Base-by-base conservation (phyloP, 2,888 invertebrate genomes). In the Hipparchia sbordonii region DNA sequence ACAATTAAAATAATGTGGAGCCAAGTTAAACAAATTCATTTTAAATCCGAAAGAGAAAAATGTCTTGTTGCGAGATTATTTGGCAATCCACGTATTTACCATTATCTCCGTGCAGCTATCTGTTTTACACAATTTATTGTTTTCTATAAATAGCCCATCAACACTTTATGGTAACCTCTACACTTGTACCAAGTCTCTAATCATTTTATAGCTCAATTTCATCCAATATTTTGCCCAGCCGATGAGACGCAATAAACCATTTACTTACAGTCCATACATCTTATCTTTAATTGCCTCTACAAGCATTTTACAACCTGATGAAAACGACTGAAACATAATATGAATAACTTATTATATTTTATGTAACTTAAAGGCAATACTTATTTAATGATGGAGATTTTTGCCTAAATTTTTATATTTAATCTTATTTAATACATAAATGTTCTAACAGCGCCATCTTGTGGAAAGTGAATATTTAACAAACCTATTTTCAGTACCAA, bases 151-250 rank as follows among this genome's bases (percentile, higher is more conserved):
- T 51, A 51, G 46, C 23, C 33, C 23, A 51, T 65, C 10, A 23
- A 33, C 5, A 39, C 1, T 65, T 65, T 52, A 33, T 12, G 52
- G n/a, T 65, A 52, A 52, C 51, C 52, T 52, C 33, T 52, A 33
- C 33, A 63, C 10, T 52, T 13, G 9, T 52, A 33, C 23, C 7
- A 33, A 52, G 23, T 23, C 23, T 51, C 51, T 45, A 61, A 63
- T 48, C 52, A 65, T 65, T 52, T 65, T 65, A 52, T 65, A 33
- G 52, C 65, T 65, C 33, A 65, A 65, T 65, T 65, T 12, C 52
- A 65, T 33, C 52, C 65, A 65, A 65, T 33, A 51, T 65, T 65
- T 33, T 33, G 52, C 51, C 52, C 51, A 65, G 33, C 48, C 2
- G 9, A 63, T 51, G 62, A 23, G 33, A 52, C 51, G 12, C 52